Evolutionary conservation across 2,113 vertebrate species (phyloP).

Genomic region (Nymphicus hollandicus): DNA sequence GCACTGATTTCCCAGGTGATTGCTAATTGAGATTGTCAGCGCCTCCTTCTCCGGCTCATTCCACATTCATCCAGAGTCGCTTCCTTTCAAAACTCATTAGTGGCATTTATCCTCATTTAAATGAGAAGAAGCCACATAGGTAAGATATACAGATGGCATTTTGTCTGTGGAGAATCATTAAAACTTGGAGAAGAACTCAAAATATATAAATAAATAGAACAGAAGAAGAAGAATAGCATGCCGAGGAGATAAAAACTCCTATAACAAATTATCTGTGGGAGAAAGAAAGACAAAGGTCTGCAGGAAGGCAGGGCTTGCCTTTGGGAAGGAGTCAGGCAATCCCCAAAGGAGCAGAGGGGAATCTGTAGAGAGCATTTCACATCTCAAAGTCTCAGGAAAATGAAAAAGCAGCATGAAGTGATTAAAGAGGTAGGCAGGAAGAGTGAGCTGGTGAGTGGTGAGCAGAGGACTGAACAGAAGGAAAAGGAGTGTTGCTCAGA

Average conservation of each 20-base stretch:
- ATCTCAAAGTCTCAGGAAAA: not conserved
- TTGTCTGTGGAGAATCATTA: slow-evolving; percentile 40
- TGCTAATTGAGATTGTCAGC: slow-evolving; percentile 10
- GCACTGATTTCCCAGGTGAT: not conserved
- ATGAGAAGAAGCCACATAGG: slow-evolving; percentile 47
- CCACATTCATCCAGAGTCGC: not conserved
- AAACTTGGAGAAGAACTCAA: not conserved
- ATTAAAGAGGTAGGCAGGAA: not conserved
- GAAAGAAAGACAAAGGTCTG: not conserved
- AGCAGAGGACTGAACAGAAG: not conserved
- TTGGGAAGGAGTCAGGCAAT: not conserved
- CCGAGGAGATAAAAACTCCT: not conserved
- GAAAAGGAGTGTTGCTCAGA: not conserved
- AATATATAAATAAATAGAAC: not conserved
- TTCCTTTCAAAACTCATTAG: slow-evolving; percentile 62
- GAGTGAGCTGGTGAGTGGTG: not conserved
- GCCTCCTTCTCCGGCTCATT: slow-evolving; percentile 23
- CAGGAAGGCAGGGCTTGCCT: not conserved
- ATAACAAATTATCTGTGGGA: not conserved
- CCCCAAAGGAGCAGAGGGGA: not conserved
- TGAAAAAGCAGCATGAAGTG: not conserved
- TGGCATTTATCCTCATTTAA: slow-evolving; percentile 56
- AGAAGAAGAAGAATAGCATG: not conserved
- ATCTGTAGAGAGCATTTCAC: not conserved
- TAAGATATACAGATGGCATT: slow-evolving; percentile 47